Conservation (phyloP, 2,113 vertebrate genomes). For the Cariama cristata region DNA sequence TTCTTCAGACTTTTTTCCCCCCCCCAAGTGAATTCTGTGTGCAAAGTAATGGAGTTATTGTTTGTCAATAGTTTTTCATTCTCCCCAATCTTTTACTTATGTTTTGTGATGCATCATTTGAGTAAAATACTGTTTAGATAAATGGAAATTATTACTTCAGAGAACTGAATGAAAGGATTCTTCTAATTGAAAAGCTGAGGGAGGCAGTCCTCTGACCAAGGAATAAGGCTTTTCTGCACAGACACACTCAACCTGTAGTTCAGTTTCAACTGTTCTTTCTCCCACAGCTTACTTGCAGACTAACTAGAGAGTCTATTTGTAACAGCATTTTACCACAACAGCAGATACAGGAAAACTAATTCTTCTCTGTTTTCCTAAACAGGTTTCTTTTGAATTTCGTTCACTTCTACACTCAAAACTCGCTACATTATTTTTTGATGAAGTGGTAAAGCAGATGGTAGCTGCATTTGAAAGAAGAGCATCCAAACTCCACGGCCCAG, state of each 20-base stretch:
- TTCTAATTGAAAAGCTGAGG: not conserved
- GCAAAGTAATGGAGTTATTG: not conserved
- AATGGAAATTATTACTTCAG: not conserved
- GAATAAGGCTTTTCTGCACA: not conserved
- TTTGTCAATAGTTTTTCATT: not conserved
- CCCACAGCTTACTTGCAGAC: not conserved
- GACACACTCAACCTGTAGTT: not conserved
- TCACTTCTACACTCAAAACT: conserved; percentile 95
- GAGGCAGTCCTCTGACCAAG: not conserved
- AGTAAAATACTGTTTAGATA: not conserved
- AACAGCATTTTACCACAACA: not conserved
- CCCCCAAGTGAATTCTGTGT: not conserved
- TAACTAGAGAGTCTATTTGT: not conserved
- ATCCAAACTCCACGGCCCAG: conserved; percentile 83
- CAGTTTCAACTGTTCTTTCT: not conserved
- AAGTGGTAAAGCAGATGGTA: conserved; percentile 97
- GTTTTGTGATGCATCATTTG: not conserved
- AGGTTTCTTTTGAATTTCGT: conserved; percentile 97
- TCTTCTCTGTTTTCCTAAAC: not conserved
- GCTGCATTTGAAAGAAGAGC: conserved; percentile 91
- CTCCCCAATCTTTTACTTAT: not conserved
- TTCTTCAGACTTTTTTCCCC: not conserved
- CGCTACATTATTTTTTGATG: conserved; percentile 91
- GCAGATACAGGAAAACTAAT: not conserved
- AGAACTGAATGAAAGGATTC: not conserved